Conservation (phyloP, 2,797 vertebrate genomes). For the Gymnopithys bicolor region DNA sequence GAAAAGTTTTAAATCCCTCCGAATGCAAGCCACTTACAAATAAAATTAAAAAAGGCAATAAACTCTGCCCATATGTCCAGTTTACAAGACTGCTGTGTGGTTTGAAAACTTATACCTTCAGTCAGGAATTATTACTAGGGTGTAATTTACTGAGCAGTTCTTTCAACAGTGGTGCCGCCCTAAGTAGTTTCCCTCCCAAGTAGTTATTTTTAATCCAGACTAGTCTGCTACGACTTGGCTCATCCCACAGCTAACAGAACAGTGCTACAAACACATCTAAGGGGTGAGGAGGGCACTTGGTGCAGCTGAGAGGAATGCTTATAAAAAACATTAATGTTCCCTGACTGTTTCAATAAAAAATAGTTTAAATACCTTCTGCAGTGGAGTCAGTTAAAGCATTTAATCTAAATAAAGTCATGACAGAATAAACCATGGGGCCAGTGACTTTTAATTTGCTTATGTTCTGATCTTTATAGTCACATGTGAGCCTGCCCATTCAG, state of each 20-base stretch:
- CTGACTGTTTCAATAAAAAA: neutral
- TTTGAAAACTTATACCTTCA: neutral
- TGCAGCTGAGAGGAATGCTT: neutral
- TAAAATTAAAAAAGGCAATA: neutral
- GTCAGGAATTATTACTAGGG: neutral
- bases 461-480: neutral
- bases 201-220: conserved; percentile 5
- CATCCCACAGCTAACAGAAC: neutral
- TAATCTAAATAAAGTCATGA: neutral
- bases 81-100: neutral
- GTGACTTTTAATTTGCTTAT: neutral
- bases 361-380: neutral
- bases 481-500: neutral
- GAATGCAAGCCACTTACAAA: neutral
- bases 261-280: neutral
- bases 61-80: neutral
- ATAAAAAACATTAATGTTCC: neutral
- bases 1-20: neutral
- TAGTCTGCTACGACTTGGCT: neutral
- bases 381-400: neutral
- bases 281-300: neutral
- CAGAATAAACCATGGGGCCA: neutral
- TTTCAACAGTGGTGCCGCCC: neutral
- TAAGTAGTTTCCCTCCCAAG: neutral
- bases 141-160: neutral